phyloP scores from a whole-genome alignment of 2,888 invertebrate species.

The Phyllotreta cruciferae region DNA sequence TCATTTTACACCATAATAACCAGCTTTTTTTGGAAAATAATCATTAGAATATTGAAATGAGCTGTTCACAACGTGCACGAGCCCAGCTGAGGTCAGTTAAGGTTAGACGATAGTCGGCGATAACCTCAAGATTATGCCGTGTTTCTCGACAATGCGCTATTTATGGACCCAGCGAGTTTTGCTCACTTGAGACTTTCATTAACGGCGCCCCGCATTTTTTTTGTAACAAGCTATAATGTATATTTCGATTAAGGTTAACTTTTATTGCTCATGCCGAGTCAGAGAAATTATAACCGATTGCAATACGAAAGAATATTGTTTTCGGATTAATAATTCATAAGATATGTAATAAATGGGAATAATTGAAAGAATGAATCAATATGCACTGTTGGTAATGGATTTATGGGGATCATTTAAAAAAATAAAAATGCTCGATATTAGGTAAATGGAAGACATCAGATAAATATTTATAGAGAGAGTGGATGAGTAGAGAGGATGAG shows the following conservation, averaged over 20 bases:
- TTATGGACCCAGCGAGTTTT: constrained; percentile 19
- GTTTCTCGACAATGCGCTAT: constrained; percentile 21
- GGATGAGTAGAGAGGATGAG: too few relatives aligned
- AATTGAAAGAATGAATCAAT: too few relatives aligned
- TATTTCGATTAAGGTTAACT: constrained; percentile 17
- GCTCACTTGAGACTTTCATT: constrained; percentile 21
- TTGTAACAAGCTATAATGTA: constrained; percentile 3
- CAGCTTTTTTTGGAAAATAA: too few relatives aligned
- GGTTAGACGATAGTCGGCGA: constrained; percentile 27
- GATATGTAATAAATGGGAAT: too few relatives aligned
- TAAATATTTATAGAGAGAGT: too few relatives aligned
- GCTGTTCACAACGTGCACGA: constrained; percentile 9
- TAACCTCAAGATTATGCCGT: constrained; percentile 29
- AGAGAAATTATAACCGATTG: background rate
- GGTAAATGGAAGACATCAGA: too few relatives aligned
- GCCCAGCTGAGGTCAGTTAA: constrained; percentile 22
- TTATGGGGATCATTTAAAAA: too few relatives aligned
- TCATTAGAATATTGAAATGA: background rate
- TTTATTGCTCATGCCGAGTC: constrained; percentile 2
- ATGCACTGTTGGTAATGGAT: too few relatives aligned
- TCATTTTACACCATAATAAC: too few relatives aligned
- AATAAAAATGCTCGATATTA: too few relatives aligned
- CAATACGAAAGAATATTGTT: background rate
- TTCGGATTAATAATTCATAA: background rate
- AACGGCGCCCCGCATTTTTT: background rate